Conservation (phyloP, 2,888 invertebrate species). For the Blera fallax region DNA sequence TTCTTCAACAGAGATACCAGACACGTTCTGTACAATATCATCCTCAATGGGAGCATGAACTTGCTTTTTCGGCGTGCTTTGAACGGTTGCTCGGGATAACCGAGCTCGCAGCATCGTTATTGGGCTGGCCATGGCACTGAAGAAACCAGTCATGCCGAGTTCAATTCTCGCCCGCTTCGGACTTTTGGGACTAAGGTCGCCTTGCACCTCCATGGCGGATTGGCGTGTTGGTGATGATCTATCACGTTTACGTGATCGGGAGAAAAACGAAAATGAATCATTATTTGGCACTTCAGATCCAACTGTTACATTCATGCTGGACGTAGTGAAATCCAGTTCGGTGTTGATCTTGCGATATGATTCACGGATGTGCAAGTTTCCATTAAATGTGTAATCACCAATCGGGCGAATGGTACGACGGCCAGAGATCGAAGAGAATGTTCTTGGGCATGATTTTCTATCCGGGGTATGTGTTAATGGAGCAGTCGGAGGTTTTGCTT, state of each 20-base stretch:
- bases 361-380: constrained; percentile 74
- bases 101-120: constrained; percentile 78
- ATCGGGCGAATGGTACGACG: constrained; percentile 78
- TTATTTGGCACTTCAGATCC: constrained; percentile 80
- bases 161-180: constrained; percentile 80
- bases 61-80: constrained; percentile 76
- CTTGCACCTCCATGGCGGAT: constrained; percentile 31
- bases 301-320: constrained; percentile 81
- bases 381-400: constrained; percentile 76
- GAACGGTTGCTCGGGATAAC: constrained; percentile 78
- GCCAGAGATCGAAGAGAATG: constrained; percentile 78
- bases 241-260: constrained; percentile 80
- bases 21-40: constrained; percentile 77
- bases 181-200: constrained; percentile 73
- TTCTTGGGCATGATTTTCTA: constrained; percentile 73
- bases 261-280: constrained; percentile 79
- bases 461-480: constrained; percentile 75
- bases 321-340: constrained; percentile 78
- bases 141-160: constrained; percentile 74
- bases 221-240: constrained; percentile 76
- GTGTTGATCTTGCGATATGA: constrained; percentile 78
- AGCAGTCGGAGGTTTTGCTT: constrained; percentile 74
- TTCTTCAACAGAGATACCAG: constrained; percentile 77
- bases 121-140: constrained; percentile 78
- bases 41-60: constrained; percentile 73